A percentile compares a stretch with the other conserved stretches of the same genome.
Evolutionary conservation across 1,140 invertebrate genomes (phyloP).

Genomic region (Halesus radiatus): DNA sequence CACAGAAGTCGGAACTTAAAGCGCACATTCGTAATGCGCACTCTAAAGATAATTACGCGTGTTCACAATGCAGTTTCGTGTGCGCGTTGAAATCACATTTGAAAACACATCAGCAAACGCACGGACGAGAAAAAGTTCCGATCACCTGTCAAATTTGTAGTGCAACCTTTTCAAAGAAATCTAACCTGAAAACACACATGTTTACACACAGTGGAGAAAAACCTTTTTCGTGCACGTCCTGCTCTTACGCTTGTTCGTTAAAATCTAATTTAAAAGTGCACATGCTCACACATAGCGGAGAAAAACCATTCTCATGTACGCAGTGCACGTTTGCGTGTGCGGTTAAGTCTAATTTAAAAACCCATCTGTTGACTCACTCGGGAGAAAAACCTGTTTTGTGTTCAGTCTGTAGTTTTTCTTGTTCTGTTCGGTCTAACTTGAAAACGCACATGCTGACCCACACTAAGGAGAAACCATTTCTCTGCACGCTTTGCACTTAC

Average conservation of each 20-base stretch:
- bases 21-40: neutral
- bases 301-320: neutral
- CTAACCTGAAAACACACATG: neutral
- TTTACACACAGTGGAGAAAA: conserved; percentile 17
- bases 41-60: neutral
- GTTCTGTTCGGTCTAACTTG: neutral
- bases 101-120: neutral
- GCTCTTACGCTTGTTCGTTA: neutral
- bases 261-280: neutral
- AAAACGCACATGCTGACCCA: neutral
- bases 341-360: neutral
- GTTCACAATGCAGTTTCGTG: neutral
- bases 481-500: neutral
- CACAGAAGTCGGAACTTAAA: neutral
- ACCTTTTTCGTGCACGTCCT: neutral
- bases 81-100: neutral
- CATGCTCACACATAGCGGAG: neutral
- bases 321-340: neutral
- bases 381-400: neutral
- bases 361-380: neutral
- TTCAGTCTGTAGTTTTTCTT: neutral
- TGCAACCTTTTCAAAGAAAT: neutral
- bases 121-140: neutral
- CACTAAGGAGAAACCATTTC: neutral
- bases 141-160: neutral